Conservation (phyloP, 2,113 vertebrate species). For the Jaculus jaculus region DNA sequence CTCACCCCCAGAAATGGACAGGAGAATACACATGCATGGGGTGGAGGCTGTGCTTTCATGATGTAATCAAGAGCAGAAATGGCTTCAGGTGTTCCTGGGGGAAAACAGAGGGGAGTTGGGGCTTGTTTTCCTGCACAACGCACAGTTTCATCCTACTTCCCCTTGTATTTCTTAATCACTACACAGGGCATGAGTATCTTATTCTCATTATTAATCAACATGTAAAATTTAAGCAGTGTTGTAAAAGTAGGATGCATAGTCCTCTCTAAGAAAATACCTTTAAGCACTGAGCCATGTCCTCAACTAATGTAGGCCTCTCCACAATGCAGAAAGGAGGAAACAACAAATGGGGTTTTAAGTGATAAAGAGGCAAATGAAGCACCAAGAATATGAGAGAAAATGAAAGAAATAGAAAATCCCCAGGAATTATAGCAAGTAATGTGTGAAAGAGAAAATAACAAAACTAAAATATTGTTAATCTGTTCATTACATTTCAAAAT, state of each 20-base stretch:
- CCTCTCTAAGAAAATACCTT: not conserved
- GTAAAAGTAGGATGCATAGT: not conserved
- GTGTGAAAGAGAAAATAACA: not conserved
- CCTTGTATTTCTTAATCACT: not conserved
- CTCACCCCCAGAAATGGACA: not conserved
- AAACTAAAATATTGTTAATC: not conserved
- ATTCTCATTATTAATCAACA: not conserved
- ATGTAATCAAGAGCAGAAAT: not conserved
- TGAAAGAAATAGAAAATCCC: slow-evolving; percentile 16
- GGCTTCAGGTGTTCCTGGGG: not conserved
- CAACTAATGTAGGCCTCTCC: not conserved
- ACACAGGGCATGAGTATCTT: not conserved
- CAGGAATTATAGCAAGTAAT: not conserved
- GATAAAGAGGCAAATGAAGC: not conserved
- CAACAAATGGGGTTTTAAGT: not conserved
- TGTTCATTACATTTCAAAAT: slow-evolving; percentile 59
- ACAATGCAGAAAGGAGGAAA: not conserved
- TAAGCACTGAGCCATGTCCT: no score
- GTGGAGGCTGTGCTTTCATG: not conserved
- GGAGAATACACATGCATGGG: not conserved
- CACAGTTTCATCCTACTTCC: not conserved
- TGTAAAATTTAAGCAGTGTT: not conserved
- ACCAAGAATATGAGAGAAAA: slow-evolving; percentile 1
- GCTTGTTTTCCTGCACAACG: not conserved
- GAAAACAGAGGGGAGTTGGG: not conserved